Percentiles rank a stretch among this genome's conserved stretches.
Evolutionary conservation across 2,113 vertebrate species (phyloP).

Genomic region (Ceratotherium simum): DNA sequence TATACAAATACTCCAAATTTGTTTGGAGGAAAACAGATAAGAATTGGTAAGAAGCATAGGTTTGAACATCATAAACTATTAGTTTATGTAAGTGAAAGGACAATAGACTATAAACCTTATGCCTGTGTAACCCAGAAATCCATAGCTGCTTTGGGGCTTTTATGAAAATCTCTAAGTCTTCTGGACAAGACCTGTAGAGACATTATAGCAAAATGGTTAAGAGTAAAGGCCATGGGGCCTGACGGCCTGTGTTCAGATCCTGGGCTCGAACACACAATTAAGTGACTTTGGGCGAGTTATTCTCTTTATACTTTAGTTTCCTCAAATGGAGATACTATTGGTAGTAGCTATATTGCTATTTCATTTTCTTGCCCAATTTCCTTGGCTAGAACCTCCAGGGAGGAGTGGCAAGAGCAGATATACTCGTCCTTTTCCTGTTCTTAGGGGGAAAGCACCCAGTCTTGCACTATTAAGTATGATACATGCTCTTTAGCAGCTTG

Average conservation of each 20-base stretch:
- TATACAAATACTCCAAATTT: not conserved
- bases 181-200: not conserved
- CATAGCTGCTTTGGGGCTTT: not conserved
- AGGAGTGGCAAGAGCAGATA: not conserved
- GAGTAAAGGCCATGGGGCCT: not conserved
- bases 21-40: not conserved
- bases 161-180: not conserved
- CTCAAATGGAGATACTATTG: not conserved
- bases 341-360: not conserved
- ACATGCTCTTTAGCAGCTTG: too few relatives aligned
- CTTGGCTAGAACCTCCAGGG: not conserved
- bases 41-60: not conserved
- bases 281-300: not conserved
- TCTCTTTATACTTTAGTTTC: not conserved
- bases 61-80: not conserved
- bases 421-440: not conserved
- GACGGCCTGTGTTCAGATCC: not conserved
- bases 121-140: not conserved
- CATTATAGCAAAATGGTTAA: not conserved
- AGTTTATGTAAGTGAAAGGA: not conserved
- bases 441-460: too few relatives aligned
- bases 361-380: not conserved
- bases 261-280: not conserved
- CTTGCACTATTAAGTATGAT: too few relatives aligned
- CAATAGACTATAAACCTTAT: not conserved